These are phyloP conservation scores for Coendou prehensilis DNA, from an alignment of 2,797 vertebrate genomes.

Conservation along the genomic window DNA sequence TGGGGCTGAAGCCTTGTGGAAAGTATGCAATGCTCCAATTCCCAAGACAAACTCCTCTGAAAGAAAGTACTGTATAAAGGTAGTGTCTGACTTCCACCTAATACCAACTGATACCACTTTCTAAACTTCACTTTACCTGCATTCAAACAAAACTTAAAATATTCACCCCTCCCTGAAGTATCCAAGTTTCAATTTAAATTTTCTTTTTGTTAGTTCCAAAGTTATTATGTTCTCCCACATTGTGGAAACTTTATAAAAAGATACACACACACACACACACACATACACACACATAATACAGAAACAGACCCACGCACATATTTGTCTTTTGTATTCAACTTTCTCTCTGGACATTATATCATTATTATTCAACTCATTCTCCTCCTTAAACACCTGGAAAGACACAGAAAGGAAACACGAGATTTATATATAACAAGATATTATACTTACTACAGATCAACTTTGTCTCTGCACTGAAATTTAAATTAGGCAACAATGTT, in stretches of 20 bases:
- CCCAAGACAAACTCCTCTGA: background rate
- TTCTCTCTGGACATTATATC: conserved; percentile 47
- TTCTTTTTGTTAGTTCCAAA: conserved; percentile 37
- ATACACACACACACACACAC: background rate
- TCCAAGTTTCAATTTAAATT: background rate
- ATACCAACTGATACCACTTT: background rate
- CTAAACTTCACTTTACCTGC: background rate
- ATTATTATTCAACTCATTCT: conserved; percentile 59
- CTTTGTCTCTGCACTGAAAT: conserved; percentile 37
- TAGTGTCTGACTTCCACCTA: background rate
- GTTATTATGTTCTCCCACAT: conserved; percentile 24
- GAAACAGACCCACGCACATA: background rate
- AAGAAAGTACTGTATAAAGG: background rate
- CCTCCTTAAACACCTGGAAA: conserved; percentile 56
- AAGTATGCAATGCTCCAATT: background rate
- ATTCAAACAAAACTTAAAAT: conserved; percentile 35
- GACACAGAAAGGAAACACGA: conserved; percentile 55
- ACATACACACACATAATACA: background rate
- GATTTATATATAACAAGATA: conserved; percentile 52
- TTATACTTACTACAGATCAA: conserved; percentile 45
- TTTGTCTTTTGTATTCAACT: conserved; percentile 25
- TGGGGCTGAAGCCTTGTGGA: background rate
- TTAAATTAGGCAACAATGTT: conserved; percentile 58
- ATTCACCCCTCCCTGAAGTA: background rate
- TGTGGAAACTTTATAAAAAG: background rate